Evolutionary conservation across 2,888 invertebrate genomes (phyloP).

Genomic region (Polydrusus tereticollis): DNA sequence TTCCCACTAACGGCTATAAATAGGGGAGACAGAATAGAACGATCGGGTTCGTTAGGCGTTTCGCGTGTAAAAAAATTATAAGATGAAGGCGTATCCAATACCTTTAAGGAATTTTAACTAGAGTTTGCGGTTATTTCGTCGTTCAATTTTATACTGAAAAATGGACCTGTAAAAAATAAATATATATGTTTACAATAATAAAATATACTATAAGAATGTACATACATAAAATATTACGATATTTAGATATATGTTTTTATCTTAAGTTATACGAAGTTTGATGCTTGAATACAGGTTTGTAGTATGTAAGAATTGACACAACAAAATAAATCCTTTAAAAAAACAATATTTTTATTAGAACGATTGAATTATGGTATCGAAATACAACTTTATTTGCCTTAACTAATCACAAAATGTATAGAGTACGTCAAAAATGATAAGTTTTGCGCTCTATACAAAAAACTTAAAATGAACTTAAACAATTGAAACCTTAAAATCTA

Average conservation of each 20-base stretch:
- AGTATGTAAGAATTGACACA: neutral
- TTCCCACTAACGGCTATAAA: no score
- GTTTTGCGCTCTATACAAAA: neutral
- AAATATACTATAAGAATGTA: constrained; percentile 12
- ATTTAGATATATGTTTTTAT: constrained; percentile 7
- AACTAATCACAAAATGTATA: no score
- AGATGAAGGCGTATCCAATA: neutral
- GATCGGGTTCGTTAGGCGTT: no score
- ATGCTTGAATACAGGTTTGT: constrained; percentile 16
- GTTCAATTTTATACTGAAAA: constrained; percentile 3
- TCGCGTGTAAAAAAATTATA: no score
- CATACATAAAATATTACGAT: constrained; percentile 6
- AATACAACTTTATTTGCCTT: no score
- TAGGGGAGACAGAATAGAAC: no score
- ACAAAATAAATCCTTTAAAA: neutral
- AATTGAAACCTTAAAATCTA: neutral
- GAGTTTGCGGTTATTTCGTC: no score
- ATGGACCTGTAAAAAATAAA: neutral
- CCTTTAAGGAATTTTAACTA: neutral
- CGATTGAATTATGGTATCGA: no score
- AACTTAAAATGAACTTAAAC: neutral
- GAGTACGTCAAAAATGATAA: no score
- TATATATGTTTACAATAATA: constrained; percentile 8
- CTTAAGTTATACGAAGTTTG: neutral
- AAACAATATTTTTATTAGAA: neutral